Base-by-base conservation (phyloP, 35 echinoderm and acorn worm genomes). In the Ophiothrix spiculata region DNA sequence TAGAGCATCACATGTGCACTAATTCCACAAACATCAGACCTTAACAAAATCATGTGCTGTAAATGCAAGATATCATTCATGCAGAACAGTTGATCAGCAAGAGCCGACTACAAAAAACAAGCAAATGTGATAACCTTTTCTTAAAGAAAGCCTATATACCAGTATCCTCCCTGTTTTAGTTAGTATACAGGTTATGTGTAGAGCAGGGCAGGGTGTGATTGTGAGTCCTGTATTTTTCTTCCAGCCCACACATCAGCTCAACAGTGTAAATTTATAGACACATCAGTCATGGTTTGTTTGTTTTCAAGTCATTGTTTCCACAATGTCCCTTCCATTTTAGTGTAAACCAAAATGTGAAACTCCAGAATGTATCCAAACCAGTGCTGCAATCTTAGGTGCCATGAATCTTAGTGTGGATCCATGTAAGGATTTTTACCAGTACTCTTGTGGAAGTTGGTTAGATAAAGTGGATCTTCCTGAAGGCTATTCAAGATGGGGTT, bases 391-490 rank as follows among this genome's bases (percentile, higher is more conserved):
- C 35, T 79, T 23, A 79, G 37, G 77, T 23, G 77, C 42, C 0
- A 91, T 95, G 93, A 75, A 95, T 64, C 32, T 32, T 12, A 63
- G 54, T 13, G 76, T 77, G 40, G 85, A 95, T 31, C 93, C 93
- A 0, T 95, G 93, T 28, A 38, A 84, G 19, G 89, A 95, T 39
- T 95, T 95, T 80, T 95, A 95, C 28, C 41, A 81, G 56, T 95
- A 95, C 39, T 80, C 93, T 12, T 95, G 93, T 84, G 93, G 93
- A 1, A 85, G 82, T 37, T 95, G 93, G 93, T 28, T 80, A 6
- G 74, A 80, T 56, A 87, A 75, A 28, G 77, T 76, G 37, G 73
- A 87, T 32, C 80, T 95, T 75, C 93, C 93, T 33, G 34, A 85
- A 6, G 93, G 85, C 25, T 39, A 95, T 46, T 87, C 85, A 13